phyloP scores from a whole-genome alignment of 2,888 invertebrate genomes.

The Prosopocoilus inquinatus region DNA sequence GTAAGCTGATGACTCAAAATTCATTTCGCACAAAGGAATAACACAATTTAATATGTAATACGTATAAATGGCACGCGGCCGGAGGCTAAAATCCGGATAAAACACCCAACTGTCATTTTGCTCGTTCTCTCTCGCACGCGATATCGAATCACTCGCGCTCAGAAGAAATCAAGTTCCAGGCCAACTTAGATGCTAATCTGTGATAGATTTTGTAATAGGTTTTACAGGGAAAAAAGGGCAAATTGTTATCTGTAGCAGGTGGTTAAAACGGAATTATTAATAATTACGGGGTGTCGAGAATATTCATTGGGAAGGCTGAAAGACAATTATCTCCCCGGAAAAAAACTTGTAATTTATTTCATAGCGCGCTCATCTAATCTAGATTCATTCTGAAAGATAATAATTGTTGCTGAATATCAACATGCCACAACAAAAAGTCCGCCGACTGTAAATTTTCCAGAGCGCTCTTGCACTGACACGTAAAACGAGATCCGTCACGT shows the following conservation, averaged over 20 bases:
- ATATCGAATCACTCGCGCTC: background rate
- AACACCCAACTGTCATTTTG: background rate
- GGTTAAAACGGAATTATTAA: slow-evolving; percentile 23
- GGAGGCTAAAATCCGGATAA: slow-evolving; percentile 3
- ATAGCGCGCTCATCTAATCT: background rate
- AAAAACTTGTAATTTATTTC: slow-evolving; percentile 12
- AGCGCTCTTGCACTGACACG: too few species aligned
- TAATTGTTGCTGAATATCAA: too few species aligned
- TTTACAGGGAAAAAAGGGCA: slow-evolving; percentile 22
- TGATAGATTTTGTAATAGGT: slow-evolving; percentile 31
- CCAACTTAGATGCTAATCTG: slow-evolving; percentile 26
- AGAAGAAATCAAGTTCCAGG: slow-evolving; percentile 2
- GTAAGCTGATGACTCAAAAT: slow-evolving; percentile 13
- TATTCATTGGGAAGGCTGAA: slow-evolving; percentile 21
- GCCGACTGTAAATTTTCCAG: too few species aligned
- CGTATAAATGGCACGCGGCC: slow-evolving; percentile 6
- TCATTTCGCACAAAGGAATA: slow-evolving; percentile 14
- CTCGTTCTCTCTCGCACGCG: slow-evolving; percentile 2
- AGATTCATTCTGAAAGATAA: background rate
- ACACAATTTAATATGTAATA: slow-evolving; percentile 12
- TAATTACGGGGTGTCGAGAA: slow-evolving; percentile 27
- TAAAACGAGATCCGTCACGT: too few species aligned
- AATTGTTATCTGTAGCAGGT: slow-evolving; percentile 22
- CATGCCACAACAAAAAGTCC: too few species aligned
- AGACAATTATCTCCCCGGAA: slow-evolving; percentile 23